Base-by-base conservation (phyloP, 30 jellyfish, hydroid and myxozoan species). In the Clytia hemisphaerica region DNA sequence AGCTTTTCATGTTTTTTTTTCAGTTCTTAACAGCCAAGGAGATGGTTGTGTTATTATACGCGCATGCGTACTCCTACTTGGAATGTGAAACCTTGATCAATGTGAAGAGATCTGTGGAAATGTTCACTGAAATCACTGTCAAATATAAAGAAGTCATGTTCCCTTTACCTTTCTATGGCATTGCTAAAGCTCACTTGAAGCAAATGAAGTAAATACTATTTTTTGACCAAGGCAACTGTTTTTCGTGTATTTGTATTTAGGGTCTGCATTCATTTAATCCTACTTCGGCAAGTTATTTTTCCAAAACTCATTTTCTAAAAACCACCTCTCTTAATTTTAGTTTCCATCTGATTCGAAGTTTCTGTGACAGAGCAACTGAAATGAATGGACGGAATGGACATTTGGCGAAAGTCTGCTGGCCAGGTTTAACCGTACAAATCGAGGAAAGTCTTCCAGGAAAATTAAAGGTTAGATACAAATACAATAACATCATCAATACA, bases 391-490 rank as follows among this genome's bases (percentile, higher is more conserved):
- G 59, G 24, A 38, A 45, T n/a, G 83, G 79, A 6, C 27, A 46
- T 58, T 10, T 78, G 30, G 57, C 34, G 12, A 15, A 31, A 51
- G 45, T 66, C 2, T 58, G 35, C 28, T 86, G 96, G 96, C 96
- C 96, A 6, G 96, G 93, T 46, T 65, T 85, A 32, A 73, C 61
- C 24, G 37, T 32, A 14, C 49, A 64, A 67, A 86, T 86, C 26
- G 83, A 78, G 65, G 96, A 86, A 61, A 58, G 94, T 9, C 72
- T 33, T 30, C 92, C 91, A 2, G 87, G 79, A 22, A 75, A 54
- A 15, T 83, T 86, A 1, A 58, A 73, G 76, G 96, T 86, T 72
- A 19, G n/a, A n/a, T n/a, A n/a, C n/a, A n/a, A n/a, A n/a, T n/a
- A n/a, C n/a, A n/a, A n/a, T n/a, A n/a, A n/a, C n/a, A n/a, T n/a